A percentile compares a stretch with the other conserved stretches of the same genome.
Evolutionary conservation across 1,140 invertebrate genomes (phyloP).

Genomic region (Tetraneura akinire): DNA sequence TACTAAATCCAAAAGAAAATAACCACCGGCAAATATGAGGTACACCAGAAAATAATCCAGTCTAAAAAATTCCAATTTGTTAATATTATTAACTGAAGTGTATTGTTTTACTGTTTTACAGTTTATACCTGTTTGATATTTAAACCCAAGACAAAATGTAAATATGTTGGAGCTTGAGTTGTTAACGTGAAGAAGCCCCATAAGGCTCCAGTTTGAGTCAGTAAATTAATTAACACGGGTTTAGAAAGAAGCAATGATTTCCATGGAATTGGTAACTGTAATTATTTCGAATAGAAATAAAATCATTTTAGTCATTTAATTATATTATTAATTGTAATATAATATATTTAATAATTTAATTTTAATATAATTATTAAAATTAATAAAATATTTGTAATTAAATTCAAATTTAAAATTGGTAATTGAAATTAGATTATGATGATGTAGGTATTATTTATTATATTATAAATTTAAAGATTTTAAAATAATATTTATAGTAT

Average conservation of each 20-base stretch:
- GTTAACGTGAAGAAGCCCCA: conserved; percentile 86
- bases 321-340: too few relatives aligned
- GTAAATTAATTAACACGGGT: conserved; percentile 75
- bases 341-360: too few relatives aligned
- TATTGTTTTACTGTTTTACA: background rate
- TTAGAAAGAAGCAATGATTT: conserved; percentile 69
- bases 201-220: conserved; percentile 76
- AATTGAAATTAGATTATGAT: too few relatives aligned
- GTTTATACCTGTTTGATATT: conserved; percentile 48
- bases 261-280: conserved; percentile 70
- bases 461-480: too few relatives aligned
- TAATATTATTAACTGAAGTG: too few relatives aligned
- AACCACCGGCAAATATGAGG: conserved; percentile 68
- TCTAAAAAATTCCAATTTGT: too few relatives aligned
- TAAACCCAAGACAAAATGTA: conserved; percentile 75
- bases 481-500: too few relatives aligned
- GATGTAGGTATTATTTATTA: too few relatives aligned
- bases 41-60: conserved; percentile 67
- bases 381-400: too few relatives aligned
- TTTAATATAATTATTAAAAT: too few relatives aligned
- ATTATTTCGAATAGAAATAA: conserved; percentile 50
- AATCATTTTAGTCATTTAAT: too few relatives aligned
- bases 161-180: conserved; percentile 82
- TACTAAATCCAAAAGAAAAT: conserved; percentile 61
- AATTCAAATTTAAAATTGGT: too few relatives aligned